Evolutionary conservation across 2,113 vertebrate genomes (phyloP).

Genomic region (Halichoeres trimaculatus): DNA sequence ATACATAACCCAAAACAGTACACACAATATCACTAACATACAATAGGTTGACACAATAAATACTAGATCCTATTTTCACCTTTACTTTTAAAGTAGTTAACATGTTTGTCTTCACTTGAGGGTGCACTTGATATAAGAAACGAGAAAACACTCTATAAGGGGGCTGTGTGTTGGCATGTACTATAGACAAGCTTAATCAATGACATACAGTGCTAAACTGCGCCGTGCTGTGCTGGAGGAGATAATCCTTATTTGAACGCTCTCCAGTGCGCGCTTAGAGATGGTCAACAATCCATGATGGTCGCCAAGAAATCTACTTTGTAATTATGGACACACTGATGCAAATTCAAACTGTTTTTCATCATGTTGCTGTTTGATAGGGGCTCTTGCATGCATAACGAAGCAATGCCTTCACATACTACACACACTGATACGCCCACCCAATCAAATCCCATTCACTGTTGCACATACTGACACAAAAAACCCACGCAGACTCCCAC

Average conservation of each 20-base stretch:
- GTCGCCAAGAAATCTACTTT: conserved; percentile 73
- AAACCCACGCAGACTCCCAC: conserved; percentile 60
- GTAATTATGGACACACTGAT: conserved; percentile 75
- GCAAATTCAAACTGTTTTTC: conserved; percentile 68
- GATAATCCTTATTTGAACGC: conserved; percentile 74
- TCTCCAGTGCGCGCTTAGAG: conserved; percentile 66
- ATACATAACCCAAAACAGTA: too few species aligned
- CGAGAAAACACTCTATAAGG: conserved; percentile 42
- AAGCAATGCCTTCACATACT: conserved; percentile 57
- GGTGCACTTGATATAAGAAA: conserved; percentile 29
- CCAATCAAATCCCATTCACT: conserved; percentile 76
- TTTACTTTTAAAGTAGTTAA: not conserved
- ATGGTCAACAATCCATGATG: conserved; percentile 72
- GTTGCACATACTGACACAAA: conserved; percentile 49
- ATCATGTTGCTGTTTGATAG: conserved; percentile 71
- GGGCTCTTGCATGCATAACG: conserved; percentile 59
- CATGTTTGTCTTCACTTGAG: conserved; percentile 24
- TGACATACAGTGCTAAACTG: conserved; percentile 70
- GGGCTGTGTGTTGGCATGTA: conserved; percentile 60
- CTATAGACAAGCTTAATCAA: conserved; percentile 67
- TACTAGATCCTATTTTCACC: conserved; percentile 1
- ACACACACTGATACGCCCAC: conserved; percentile 70
- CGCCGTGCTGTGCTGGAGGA: conserved; percentile 65
- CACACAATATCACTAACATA: too few species aligned
- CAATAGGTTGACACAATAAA: not conserved